Conservation (phyloP, 2,797 vertebrate species). For the Lophotriccus pileatus region DNA sequence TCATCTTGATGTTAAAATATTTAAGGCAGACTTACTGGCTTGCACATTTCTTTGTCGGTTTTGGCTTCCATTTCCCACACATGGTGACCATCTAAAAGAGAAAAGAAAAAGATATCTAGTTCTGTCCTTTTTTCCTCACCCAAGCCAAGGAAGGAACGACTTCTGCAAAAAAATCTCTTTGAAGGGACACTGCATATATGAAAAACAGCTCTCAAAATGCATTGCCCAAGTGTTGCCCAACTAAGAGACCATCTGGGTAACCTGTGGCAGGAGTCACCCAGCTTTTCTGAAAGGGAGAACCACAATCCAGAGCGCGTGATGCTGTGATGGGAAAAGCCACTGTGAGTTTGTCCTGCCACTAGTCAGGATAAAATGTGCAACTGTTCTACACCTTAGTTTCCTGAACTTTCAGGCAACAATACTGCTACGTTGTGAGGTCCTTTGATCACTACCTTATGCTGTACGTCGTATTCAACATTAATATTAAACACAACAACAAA, state of each 20-base stretch:
- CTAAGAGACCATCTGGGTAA: background rate
- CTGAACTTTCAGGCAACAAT: background rate
- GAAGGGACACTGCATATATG: background rate
- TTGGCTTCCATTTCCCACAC: slow-evolving; percentile 98
- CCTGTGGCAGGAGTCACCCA: accelerated
- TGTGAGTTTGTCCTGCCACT: background rate
- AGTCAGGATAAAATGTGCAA: background rate
- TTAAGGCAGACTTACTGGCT: slow-evolving; percentile 86
- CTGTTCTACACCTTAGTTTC: background rate
- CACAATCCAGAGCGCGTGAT: background rate
- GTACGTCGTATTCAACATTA: background rate
- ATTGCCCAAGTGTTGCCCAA: background rate
- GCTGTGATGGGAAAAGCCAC: background rate
- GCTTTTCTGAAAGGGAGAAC: background rate
- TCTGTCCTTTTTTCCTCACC: background rate
- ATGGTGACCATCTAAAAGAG: slow-evolving; percentile 91
- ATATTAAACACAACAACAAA: background rate
- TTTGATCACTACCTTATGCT: background rate
- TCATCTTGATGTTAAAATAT: slow-evolving; percentile 35
- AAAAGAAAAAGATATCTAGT: slow-evolving; percentile 47
- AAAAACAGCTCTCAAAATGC: background rate
- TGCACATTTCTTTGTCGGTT: slow-evolving; percentile 91
- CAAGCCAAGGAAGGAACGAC: background rate
- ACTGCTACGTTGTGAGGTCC: background rate
- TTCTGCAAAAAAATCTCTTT: background rate